phyloP scores from a whole-genome alignment of 64 coral and sea anemone genomes.

The Platygyra sinensis region DNA sequence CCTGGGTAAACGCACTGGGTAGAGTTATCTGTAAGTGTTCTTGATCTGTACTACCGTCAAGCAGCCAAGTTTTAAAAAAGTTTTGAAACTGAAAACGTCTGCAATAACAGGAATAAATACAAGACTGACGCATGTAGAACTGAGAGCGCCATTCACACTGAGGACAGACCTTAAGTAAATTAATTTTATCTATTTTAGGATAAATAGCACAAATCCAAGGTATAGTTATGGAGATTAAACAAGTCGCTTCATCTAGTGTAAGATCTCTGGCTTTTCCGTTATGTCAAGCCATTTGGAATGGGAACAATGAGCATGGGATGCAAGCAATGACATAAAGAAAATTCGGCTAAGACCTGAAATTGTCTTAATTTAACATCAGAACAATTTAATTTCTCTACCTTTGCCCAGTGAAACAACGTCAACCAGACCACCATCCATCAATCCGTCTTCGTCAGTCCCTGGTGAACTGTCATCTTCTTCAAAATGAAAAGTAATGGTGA shows the following conservation, averaged over 20 bases:
- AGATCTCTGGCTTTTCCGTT: too few species aligned
- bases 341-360: too few species aligned
- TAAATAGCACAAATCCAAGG: too few species aligned
- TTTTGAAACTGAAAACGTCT: constrained; percentile 83
- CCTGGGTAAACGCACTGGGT: constrained; percentile 53
- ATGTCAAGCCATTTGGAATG: too few species aligned
- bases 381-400: constrained; percentile 32
- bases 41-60: constrained; percentile 90
- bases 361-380: too few species aligned
- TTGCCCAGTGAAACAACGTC: constrained; percentile 78
- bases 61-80: constrained; percentile 93
- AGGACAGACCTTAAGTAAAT: too few species aligned
- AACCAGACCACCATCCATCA: constrained; percentile 70
- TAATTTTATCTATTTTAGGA: too few species aligned
- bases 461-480: constrained; percentile 56
- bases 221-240: too few species aligned
- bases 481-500: background rate
- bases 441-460: constrained; percentile 52
- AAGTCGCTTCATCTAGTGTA: too few species aligned
- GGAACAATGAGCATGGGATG: too few species aligned
- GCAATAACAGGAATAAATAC: background rate
- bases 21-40: constrained; percentile 76
- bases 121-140: background rate
- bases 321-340: too few species aligned
- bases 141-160: background rate